Evolutionary conservation across 2,888 invertebrate species (phyloP).

Genomic region (Bellardia pandia): DNA sequence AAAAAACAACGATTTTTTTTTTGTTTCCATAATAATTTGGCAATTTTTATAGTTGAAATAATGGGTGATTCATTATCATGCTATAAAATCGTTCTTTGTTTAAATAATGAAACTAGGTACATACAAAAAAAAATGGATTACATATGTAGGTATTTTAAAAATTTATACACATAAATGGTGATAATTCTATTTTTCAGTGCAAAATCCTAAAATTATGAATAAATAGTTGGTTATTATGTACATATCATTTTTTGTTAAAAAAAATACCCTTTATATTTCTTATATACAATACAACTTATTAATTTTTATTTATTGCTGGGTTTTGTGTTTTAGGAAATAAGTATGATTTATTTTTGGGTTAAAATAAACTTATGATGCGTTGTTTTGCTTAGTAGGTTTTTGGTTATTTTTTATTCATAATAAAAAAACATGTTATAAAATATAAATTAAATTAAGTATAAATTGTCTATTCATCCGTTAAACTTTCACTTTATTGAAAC

Average conservation of each 20-base stretch:
- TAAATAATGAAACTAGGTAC: neutral
- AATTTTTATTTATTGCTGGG: neutral
- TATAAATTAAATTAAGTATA: constrained; percentile 3
- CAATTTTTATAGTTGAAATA: constrained; percentile 4
- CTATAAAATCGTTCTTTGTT: neutral
- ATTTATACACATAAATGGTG: constrained; percentile 11
- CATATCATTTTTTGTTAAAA: neutral
- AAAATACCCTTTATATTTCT: neutral
- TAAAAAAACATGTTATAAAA: constrained; percentile 13
- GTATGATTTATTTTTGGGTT: neutral
- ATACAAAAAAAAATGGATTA: too few species aligned
- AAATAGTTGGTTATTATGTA: neutral
- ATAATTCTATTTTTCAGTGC: constrained; percentile 12
- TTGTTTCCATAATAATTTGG: constrained; percentile 3
- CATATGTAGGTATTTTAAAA: neutral
- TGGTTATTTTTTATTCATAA: neutral
- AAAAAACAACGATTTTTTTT: neutral
- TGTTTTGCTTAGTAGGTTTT: constrained; percentile 12
- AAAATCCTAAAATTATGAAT: neutral
- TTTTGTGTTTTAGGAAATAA: constrained; percentile 10
- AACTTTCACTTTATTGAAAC: constrained; percentile 61
- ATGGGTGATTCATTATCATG: constrained; percentile 26
- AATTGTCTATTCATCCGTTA: constrained; percentile 55
- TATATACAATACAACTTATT: too few species aligned
- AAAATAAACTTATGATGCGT: neutral